Evolutionary conservation across 2,797 vertebrate species (phyloP).

Genomic region (Acrocephalus scirpaceus): DNA sequence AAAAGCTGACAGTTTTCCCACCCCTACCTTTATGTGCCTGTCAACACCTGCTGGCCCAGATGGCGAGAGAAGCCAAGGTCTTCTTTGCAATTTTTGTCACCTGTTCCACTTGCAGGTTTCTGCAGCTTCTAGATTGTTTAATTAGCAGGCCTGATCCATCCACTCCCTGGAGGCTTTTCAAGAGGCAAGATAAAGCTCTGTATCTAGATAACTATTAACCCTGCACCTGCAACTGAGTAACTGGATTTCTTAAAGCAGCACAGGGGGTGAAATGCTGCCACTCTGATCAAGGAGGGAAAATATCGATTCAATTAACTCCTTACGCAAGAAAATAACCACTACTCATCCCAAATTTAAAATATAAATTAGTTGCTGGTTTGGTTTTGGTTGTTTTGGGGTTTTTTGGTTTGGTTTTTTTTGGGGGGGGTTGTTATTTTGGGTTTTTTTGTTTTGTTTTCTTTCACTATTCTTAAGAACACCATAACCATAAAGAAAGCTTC

Average conservation of each 20-base stretch:
- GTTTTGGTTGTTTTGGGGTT: too few species aligned
- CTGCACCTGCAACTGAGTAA: not conserved
- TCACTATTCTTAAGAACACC: not conserved
- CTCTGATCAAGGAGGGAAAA: not conserved
- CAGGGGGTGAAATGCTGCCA: not conserved
- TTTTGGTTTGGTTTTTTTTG: too few species aligned
- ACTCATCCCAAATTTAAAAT: not conserved
- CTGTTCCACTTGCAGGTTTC: not conserved
- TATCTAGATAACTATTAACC: slow-evolving; percentile 35
- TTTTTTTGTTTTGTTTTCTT: not conserved
- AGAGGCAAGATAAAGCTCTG: not conserved
- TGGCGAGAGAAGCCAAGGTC: not conserved
- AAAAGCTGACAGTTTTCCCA: slow-evolving; percentile 30
- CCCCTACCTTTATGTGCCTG: not conserved
- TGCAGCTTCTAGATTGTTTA: not conserved
- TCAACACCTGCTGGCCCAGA: not conserved
- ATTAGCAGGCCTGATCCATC: not conserved
- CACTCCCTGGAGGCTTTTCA: not conserved
- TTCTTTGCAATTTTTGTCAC: not conserved
- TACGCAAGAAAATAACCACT: not conserved
- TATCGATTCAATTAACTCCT: not conserved
- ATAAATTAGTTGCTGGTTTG: not conserved
- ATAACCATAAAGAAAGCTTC: not conserved
- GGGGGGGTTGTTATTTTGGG: too few species aligned
- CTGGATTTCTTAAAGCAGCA: not conserved